phyloP scores from a whole-genome alignment of 2,888 invertebrate genomes.

The Caradrina kadenii region DNA sequence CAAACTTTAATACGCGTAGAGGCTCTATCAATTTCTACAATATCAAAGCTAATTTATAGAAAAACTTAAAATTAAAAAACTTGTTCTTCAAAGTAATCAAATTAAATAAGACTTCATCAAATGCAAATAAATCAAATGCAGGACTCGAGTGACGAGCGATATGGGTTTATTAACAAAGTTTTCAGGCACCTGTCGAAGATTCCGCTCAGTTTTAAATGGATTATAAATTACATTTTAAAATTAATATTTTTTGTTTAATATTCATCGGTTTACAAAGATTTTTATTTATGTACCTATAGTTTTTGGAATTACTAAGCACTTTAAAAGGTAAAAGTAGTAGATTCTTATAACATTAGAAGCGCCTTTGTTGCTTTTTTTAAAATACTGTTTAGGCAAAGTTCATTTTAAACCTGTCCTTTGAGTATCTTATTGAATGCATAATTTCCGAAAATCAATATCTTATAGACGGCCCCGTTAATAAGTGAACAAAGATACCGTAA shows the following conservation, averaged over 20 bases:
- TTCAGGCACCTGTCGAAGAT: constrained; percentile 65
- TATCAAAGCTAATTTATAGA: not conserved
- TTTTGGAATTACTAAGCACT: not conserved
- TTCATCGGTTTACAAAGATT: constrained; percentile 21
- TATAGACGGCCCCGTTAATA: constrained; percentile 76
- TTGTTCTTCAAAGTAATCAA: constrained; percentile 33
- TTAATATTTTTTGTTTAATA: constrained; percentile 47
- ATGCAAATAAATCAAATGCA: constrained; percentile 48
- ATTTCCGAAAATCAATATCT: constrained; percentile 69
- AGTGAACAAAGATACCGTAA: constrained; percentile 78
- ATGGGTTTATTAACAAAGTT: constrained; percentile 78
- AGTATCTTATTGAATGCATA: constrained; percentile 28
- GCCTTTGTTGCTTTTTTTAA: not conserved
- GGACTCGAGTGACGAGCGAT: constrained; percentile 65
- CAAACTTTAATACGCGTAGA: not conserved
- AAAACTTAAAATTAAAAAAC: constrained; percentile 29
- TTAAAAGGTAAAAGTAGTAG: not conserved
- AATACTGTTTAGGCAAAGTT: constrained; percentile 1
- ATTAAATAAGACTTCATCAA: constrained; percentile 45
- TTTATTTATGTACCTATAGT: constrained; percentile 23
- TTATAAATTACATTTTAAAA: constrained; percentile 70
- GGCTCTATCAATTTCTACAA: not conserved
- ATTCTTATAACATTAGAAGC: not conserved
- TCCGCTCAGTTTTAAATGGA: constrained; percentile 60
- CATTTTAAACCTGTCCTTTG: not conserved